Conservation (phyloP, 1,140 invertebrate genomes). For the Phenacoccus solenopsis region DNA sequence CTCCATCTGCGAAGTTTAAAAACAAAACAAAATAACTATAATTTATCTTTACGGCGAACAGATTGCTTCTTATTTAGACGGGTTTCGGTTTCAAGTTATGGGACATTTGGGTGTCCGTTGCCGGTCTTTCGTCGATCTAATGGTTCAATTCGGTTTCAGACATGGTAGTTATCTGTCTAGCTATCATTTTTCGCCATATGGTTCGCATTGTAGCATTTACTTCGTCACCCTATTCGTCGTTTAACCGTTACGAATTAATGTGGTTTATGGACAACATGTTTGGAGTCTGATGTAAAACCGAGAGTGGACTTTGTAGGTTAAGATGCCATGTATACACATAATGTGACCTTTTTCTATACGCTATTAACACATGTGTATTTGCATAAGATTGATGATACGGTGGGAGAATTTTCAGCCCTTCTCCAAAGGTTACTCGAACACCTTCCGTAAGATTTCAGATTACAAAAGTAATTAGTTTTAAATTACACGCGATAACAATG, state of each 20-base stretch:
- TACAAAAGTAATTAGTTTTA: neutral
- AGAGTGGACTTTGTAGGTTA: neutral
- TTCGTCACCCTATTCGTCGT: neutral
- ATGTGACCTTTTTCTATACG: neutral
- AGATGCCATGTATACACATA: neutral
- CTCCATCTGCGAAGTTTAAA: neutral
- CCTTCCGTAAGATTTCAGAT: neutral
- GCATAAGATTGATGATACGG: neutral
- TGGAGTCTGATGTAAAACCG: neutral
- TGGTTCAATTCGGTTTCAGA: no score
- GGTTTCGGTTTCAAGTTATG: neutral
- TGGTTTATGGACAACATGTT: neutral
- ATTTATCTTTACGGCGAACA: neutral
- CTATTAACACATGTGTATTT: no score
- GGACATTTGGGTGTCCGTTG: neutral
- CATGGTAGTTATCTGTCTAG: neutral
- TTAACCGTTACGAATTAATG: neutral
- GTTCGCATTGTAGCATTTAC: neutral
- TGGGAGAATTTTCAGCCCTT: neutral
- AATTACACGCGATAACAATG: neutral
- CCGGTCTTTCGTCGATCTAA: neutral
- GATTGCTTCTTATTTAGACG: neutral
- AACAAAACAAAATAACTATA: neutral
- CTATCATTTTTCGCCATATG: neutral
- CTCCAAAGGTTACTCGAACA: neutral